Evolutionary conservation across 2,888 invertebrate species (phyloP).

Genomic region (Lochmaea capreae): DNA sequence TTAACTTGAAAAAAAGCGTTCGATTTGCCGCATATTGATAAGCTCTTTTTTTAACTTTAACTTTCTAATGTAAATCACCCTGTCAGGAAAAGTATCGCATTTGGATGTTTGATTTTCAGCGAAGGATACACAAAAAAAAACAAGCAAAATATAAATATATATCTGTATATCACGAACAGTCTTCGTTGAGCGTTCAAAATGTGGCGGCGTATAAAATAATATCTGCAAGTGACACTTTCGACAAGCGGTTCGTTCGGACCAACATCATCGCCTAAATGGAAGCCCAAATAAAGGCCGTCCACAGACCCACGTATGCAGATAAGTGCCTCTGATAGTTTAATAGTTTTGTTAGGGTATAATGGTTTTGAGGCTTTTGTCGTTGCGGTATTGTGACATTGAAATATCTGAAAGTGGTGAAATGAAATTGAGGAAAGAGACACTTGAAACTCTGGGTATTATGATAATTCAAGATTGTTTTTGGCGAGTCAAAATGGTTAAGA

Average conservation of each 20-base stretch:
- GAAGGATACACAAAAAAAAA: constrained; percentile 23
- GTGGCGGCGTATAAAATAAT: constrained; percentile 40
- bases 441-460: constrained; percentile 28
- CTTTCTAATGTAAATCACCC: constrained; percentile 23
- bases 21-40: neutral
- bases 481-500: neutral
- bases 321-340: constrained; percentile 60
- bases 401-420: constrained; percentile 18
- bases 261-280: constrained; percentile 35
- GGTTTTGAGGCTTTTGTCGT: constrained; percentile 33
- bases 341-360: constrained; percentile 52
- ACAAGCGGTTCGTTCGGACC: constrained; percentile 34
- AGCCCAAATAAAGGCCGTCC: constrained; percentile 31
- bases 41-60: constrained; percentile 5
- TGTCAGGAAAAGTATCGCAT: constrained; percentile 28
- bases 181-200: constrained; percentile 38
- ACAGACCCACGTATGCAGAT: constrained; percentile 54
- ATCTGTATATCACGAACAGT: constrained; percentile 42
- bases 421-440: constrained; percentile 19
- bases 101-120: constrained; percentile 29
- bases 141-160: constrained; percentile 31
- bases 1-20: no score
- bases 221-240: constrained; percentile 44
- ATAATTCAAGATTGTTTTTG: constrained; percentile 27
- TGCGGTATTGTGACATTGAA: constrained; percentile 32